A percentile compares a stretch with the other conserved stretches of the same genome.
phyloP scores from a whole-genome alignment of 2,888 invertebrate species.

The Erebia palarica region DNA sequence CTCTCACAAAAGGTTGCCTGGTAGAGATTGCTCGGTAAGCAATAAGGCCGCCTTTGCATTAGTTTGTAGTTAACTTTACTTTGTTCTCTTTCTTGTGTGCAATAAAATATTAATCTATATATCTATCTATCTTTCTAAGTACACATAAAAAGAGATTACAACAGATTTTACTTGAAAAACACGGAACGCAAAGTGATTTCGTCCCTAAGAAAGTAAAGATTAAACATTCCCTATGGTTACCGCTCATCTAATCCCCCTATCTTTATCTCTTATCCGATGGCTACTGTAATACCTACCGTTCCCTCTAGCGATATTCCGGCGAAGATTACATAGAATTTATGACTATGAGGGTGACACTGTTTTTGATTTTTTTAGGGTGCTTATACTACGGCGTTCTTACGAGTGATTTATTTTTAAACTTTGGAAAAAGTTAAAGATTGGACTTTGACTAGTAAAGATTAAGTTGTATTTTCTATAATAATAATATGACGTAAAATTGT shows the following conservation, averaged over 20 bases:
- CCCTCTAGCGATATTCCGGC: conserved; percentile 43
- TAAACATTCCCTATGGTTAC: conserved; percentile 29
- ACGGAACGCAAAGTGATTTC: conserved; percentile 10
- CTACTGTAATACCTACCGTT: conserved; percentile 29
- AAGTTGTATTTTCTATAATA: too few relatives aligned
- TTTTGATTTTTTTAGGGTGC: conserved; percentile 33
- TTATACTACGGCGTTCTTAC: neutral
- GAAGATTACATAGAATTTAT: conserved; percentile 49
- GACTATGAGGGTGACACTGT: conserved; percentile 41
- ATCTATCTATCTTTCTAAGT: too few relatives aligned
- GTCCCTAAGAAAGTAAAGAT: conserved; percentile 21
- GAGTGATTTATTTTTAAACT: neutral
- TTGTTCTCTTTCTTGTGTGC: too few relatives aligned
- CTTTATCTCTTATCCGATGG: conserved; percentile 33
- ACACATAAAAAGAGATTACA: neutral
- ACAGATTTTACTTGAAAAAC: conserved; percentile 14
- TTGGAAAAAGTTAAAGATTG: too few relatives aligned
- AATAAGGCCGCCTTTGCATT: too few relatives aligned
- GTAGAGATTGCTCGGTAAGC: too few relatives aligned
- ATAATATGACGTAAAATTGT: too few relatives aligned
- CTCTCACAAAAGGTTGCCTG: too few relatives aligned
- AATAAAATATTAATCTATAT: too few relatives aligned
- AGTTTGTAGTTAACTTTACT: too few relatives aligned
- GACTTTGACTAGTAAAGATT: too few relatives aligned
- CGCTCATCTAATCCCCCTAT: conserved; percentile 24